Evolutionary conservation across 2,888 invertebrate genomes (phyloP).

Genomic region (Lypha dubia): DNA sequence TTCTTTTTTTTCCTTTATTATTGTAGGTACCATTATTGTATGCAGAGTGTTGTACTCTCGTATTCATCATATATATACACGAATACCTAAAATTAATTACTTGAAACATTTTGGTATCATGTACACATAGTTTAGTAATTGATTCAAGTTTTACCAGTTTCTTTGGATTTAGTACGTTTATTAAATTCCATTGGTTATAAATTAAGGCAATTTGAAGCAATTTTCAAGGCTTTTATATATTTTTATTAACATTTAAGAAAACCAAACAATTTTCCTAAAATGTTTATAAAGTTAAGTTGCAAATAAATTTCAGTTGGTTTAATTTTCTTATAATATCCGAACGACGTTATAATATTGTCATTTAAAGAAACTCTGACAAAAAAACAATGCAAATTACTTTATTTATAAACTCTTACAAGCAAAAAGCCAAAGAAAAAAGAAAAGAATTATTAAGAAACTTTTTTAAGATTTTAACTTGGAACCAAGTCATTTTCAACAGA

Average conservation of each 20-base stretch:
- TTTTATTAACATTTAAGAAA: background rate
- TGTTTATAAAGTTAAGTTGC: conserved; percentile 30
- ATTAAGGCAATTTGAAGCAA: conserved; percentile 43
- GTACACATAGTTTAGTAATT: conserved; percentile 39
- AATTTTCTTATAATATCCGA: conserved; percentile 17
- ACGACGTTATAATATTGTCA: conserved; percentile 59
- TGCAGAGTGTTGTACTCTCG: conserved; percentile 1
- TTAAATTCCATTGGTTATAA: conserved; percentile 46
- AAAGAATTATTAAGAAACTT: conserved; percentile 68
- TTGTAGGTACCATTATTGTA: background rate
- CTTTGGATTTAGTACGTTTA: conserved; percentile 32
- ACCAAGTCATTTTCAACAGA: conserved; percentile 67
- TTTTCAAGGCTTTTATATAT: conserved; percentile 20
- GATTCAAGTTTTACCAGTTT: conserved; percentile 23
- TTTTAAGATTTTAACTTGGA: conserved; percentile 30
- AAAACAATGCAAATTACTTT: conserved; percentile 26
- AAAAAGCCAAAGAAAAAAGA: conserved; percentile 14
- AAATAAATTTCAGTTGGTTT: background rate
- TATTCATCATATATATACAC: conserved; percentile 3
- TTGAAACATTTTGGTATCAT: conserved; percentile 64
- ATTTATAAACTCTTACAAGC: conserved; percentile 50
- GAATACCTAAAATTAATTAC: conserved; percentile 65
- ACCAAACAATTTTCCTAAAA: conserved; percentile 8
- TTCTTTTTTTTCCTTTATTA: conserved; percentile 1
- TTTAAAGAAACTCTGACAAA: conserved; percentile 32